These are phyloP conservation scores for Adelphocoris suturalis DNA, from an alignment of 2,888 invertebrate genomes.

Conservation along the genomic window DNA sequence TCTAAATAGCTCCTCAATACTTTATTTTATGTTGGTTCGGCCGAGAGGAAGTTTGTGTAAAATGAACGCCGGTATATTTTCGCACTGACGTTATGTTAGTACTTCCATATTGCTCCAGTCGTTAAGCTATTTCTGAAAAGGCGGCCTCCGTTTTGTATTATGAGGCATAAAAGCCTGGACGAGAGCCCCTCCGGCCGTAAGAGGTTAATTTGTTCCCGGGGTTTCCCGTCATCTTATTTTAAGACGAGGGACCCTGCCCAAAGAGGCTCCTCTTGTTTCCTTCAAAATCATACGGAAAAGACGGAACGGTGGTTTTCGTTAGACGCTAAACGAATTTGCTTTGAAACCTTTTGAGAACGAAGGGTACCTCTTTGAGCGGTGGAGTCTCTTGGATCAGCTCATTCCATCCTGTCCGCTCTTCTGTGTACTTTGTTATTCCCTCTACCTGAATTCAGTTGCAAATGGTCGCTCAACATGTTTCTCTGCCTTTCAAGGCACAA, in stretches of 20 bases:
- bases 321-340: slow-evolving; percentile 11
- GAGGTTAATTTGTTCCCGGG: slow-evolving; percentile 37
- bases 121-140: slow-evolving; percentile 50
- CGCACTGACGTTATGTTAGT: slow-evolving; percentile 11
- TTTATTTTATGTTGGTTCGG: neutral
- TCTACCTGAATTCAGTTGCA: neutral
- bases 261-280: neutral
- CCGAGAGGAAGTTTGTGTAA: slow-evolving; percentile 5
- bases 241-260: neutral
- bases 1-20: neutral
- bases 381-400: slow-evolving; percentile 12
- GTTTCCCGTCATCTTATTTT: slow-evolving; percentile 20
- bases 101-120: slow-evolving; percentile 2
- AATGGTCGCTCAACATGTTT: neutral
- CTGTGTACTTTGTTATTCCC: neutral
- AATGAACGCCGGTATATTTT: neutral
- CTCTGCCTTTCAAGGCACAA: neutral
- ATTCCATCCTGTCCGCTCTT: neutral
- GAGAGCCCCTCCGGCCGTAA: neutral
- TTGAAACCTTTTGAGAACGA: neutral
- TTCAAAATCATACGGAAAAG: neutral
- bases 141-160: slow-evolving; percentile 35
- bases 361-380: neutral
- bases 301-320: slow-evolving; percentile 6
- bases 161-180: slow-evolving; percentile 1